Base-by-base conservation (phyloP, 2,113 vertebrate species). In the Brevimyrus niger region DNA sequence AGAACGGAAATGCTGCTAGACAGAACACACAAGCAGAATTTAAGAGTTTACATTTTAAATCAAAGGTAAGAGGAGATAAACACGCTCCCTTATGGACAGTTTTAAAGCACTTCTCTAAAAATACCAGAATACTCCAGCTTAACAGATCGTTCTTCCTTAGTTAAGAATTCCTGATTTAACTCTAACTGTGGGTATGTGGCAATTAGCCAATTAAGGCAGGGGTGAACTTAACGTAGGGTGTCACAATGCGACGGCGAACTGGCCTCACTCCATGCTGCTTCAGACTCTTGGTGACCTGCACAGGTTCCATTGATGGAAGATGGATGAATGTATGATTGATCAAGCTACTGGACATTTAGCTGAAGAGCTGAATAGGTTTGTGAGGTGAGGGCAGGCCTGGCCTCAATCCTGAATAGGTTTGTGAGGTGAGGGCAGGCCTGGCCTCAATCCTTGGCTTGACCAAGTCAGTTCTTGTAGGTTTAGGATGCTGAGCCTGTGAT, bases 11-110 rank as follows among this genome's bases (percentile, higher is more conserved):
- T 80, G 73, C 31, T 80, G 73, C 73, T 42, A 15, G 73, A 80
- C 73, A 42, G 35, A 19, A 80, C 73, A 80, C 73, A 80, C 73
- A 80, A 10, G 35, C 31, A 80, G 73, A 80, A 80, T 80, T 80
- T 80, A 35, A 80, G 73, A 38, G 73, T 35, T 19, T 80, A 80
- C 73, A 80, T 80, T 80, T 80, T 80, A 80, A 80, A 80, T 80
- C 73, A 80, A 80, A 80, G 73, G 31, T 35, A 80, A 42, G 38
- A 17, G 2, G 73, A 80, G 35, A 80, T 42, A 80, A 80, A 80
- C 73, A 80, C 0, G 35, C 73, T 80, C 35, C 73, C 73, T 17
- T 80, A 80, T 80, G 35, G 73, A 80, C 73, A 80, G 35, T 80
- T 80, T 17, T 42, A 42, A 80, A 42, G 73, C 11, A 80, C 35